Evolutionary conservation across 2,888 invertebrate species (phyloP).

Genomic region (Autographa pulchrina): DNA sequence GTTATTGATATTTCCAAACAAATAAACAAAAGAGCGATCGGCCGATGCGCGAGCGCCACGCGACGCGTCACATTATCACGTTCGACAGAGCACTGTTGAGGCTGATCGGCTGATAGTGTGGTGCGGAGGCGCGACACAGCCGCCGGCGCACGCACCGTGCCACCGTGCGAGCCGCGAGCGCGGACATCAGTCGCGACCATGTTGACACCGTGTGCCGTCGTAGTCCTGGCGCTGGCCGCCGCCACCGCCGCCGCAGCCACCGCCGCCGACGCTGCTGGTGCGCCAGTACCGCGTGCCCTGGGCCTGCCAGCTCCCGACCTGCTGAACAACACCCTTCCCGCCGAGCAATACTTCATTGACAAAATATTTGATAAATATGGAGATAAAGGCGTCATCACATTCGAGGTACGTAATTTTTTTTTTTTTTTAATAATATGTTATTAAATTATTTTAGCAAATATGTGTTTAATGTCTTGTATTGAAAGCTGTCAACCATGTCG

Average conservation of each 20-base stretch:
- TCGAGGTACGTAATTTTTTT: constrained; percentile 82
- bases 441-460: constrained; percentile 6
- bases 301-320: constrained; percentile 57
- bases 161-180: constrained; percentile 64
- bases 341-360: constrained; percentile 86
- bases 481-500: constrained; percentile 12
- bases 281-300: constrained; percentile 60
- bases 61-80: constrained; percentile 73
- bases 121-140: constrained; percentile 69
- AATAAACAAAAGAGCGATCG: constrained; percentile 78
- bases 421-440: constrained; percentile 9
- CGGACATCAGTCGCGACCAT: constrained; percentile 77
- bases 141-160: constrained; percentile 61
- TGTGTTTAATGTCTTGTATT: constrained; percentile 11
- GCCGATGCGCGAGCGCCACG: constrained; percentile 70
- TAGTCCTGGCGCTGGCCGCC: constrained; percentile 72
- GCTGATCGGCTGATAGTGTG: constrained; percentile 79
- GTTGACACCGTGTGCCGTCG: constrained; percentile 78
- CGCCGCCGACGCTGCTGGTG: constrained; percentile 71
- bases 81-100: constrained; percentile 68
- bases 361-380: constrained; percentile 90
- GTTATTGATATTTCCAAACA: constrained; percentile 75
- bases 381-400: constrained; percentile 87
- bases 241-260: constrained; percentile 61
- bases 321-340: constrained; percentile 73